Percentiles rank a stretch among this genome's conserved stretches.
These are phyloP conservation scores for Clavelina lepadiformis DNA, from an alignment of 23 tunicate genomes.

Conservation along the genomic window DNA sequence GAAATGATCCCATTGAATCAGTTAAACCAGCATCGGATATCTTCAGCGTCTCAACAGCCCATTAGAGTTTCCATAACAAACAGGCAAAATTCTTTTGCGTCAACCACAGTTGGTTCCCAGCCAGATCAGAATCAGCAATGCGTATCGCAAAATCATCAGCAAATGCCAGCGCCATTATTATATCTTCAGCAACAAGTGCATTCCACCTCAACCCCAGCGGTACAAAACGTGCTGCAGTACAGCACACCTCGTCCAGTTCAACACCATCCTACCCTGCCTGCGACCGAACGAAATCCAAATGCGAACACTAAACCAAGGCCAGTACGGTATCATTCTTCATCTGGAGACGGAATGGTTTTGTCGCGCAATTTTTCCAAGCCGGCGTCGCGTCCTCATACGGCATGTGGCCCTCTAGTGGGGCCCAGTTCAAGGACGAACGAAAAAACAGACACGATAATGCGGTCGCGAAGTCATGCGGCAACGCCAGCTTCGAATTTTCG, in stretches of 20 bases:
- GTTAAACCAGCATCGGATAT: background rate
- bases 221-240: background rate
- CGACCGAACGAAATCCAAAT: background rate
- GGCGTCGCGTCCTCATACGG: slow-evolving; percentile 43
- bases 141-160: background rate
- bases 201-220: background rate
- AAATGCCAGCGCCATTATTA: background rate
- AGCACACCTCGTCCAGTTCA: background rate
- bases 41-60: no score
- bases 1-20: slow-evolving; percentile 9
- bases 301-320: background rate
- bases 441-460: background rate
- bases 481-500: slow-evolving; percentile 5
- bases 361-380: no score
- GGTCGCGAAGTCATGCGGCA: background rate
- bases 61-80: background rate
- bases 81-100: background rate
- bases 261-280: slow-evolving; percentile 13
- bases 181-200: background rate
- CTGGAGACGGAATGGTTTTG: no score
- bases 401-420: slow-evolving; percentile 34
- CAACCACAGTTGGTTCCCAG: slow-evolving; percentile 1
- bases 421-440: slow-evolving; percentile 1
- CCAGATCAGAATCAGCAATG: background rate
- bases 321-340: background rate